Base-by-base conservation (phyloP, 2,888 invertebrate species). In the Acleris laterana region DNA sequence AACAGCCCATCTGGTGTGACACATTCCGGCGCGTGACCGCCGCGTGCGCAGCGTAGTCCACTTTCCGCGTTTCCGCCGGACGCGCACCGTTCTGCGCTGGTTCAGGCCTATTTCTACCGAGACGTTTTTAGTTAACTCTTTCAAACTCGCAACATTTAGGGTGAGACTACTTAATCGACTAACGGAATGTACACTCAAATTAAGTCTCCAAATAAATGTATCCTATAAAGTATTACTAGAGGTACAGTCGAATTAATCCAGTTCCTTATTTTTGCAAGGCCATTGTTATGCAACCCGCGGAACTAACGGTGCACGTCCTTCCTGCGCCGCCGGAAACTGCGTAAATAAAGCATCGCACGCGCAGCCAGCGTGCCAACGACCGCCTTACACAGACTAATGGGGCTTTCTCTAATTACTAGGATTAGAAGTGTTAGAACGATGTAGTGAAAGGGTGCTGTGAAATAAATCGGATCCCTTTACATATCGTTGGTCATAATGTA, bases 61-160 rank as follows among this genome's bases (percentile, higher is more conserved):
- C 84, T 88, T 87, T 82, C 81, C 73, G 73, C 74, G 76, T 80
- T 77, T 86, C 88, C 88, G 87, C 75, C 87, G 88, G 88, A 87
- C 77, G 79, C 69, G 77, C 58, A 74, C 83, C 83, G 85, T 82
- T 83, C 19, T 63, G 68, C 67, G 70, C 62, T 72, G 46, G 71
- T 68, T 71, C 77, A 76, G 72, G 71, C 75, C 79, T 77, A 76
- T 71, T 68, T 72, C 68, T 67, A 46, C 67, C 56, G 17, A 4
- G n/a, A 13, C 22, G 22, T 16, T 25, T 53, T 53, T 53, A 17
- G 38, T 38, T 38, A 38, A 38, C 38, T 38, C 38, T n/a, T n/a
- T n/a, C n/a, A n/a, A n/a, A n/a, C n/a, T n/a, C n/a, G n/a, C n/a
- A n/a, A n/a, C n/a, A n/a, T n/a, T n/a, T n/a, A n/a, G n/a, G n/a